Evolutionary conservation across 2,113 vertebrate species (phyloP).

Genomic region (Sorex araneus): DNA sequence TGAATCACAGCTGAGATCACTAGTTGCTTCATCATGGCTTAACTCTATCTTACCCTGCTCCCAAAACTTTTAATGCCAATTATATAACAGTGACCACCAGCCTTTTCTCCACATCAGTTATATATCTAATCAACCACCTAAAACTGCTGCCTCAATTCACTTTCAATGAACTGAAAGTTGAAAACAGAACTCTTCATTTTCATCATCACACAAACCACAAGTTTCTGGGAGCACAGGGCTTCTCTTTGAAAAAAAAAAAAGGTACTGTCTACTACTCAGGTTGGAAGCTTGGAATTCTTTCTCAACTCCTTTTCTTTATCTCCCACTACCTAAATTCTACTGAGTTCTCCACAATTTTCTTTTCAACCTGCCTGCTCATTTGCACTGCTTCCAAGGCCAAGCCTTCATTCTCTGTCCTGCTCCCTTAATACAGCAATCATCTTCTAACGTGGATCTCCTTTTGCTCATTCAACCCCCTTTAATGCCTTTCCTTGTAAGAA

Average conservation of each 20-base stretch:
- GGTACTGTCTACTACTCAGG: too few relatives aligned
- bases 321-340: background rate
- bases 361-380: background rate
- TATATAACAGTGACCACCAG: background rate
- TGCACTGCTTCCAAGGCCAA: background rate
- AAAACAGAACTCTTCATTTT: slow-evolving; percentile 28
- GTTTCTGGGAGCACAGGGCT: background rate
- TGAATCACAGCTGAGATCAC: slow-evolving; percentile 7
- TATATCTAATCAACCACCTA: background rate
- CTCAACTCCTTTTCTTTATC: background rate
- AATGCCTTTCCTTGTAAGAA: background rate
- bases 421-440: background rate
- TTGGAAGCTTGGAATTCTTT: slow-evolving; percentile 46
- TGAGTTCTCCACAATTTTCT: background rate
- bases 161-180: background rate
- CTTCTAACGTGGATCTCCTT: background rate
- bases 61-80: slow-evolving; percentile 4
- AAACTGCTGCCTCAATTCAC: background rate
- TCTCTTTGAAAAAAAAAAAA: too few relatives aligned
- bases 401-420: background rate
- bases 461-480: background rate
- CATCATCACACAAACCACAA: background rate
- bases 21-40: background rate
- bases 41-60: background rate
- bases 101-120: background rate